These are phyloP conservation scores for Tokudaia muenninki DNA, from an alignment of 2,797 vertebrate species.

Conservation along the genomic window DNA sequence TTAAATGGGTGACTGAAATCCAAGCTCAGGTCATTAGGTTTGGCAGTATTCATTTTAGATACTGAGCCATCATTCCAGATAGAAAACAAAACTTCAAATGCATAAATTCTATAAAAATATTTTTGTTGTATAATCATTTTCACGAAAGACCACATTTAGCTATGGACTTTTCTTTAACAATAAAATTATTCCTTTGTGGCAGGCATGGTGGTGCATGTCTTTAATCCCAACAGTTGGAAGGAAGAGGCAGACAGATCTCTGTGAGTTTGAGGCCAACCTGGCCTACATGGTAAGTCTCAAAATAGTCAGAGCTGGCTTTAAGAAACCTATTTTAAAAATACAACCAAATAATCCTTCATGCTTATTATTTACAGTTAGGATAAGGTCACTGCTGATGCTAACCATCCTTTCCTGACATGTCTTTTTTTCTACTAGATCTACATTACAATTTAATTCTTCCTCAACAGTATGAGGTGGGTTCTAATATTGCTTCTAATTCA, in stretches of 20 bases:
- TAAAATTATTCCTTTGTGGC: neutral
- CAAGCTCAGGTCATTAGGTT: neutral
- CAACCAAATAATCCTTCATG: neutral
- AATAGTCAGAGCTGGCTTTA: too few species aligned
- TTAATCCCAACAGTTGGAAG: neutral
- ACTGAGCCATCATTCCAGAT: neutral
- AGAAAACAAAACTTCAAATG: neutral
- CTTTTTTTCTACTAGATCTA: neutral
- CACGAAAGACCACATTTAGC: neutral
- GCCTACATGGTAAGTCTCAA: neutral
- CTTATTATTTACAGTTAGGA: neutral
- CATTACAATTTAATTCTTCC: slow-evolving; percentile 47
- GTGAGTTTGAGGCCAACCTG: neutral
- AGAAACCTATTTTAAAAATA: neutral
- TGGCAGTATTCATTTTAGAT: neutral
- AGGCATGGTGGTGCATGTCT: too few species aligned
- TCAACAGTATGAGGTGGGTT: slow-evolving; percentile 44
- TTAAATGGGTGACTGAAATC: neutral
- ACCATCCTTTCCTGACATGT: slow-evolving; percentile 28
- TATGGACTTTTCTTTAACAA: neutral
- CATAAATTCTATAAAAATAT: neutral
- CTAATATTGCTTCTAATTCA: slow-evolving; percentile 53
- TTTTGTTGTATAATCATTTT: neutral
- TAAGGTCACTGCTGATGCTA: neutral
- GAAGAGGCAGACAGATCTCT: neutral